A percentile compares a stretch with the other conserved stretches of the same genome.
These are phyloP conservation scores for Oithona nana DNA, from an alignment of 2,888 invertebrate genomes.

Conservation along the genomic window DNA sequence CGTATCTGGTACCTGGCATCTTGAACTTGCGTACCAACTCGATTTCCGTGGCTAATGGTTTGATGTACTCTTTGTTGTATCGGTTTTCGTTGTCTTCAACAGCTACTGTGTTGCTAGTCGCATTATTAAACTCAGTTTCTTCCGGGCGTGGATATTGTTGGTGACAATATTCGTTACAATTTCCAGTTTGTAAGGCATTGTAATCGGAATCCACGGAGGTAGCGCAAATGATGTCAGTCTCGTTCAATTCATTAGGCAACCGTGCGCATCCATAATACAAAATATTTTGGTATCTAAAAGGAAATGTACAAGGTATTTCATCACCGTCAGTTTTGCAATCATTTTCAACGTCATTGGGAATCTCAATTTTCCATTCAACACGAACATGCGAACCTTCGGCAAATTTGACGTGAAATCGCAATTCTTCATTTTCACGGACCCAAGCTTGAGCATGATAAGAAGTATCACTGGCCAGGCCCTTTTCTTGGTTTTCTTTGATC, in stretches of 20 bases:
- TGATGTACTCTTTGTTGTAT: not conserved
- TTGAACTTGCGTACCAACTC: not conserved
- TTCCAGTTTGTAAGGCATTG: not conserved
- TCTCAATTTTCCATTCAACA: not conserved
- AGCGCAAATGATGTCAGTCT: not conserved
- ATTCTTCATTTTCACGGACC: not conserved
- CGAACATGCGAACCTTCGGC: not conserved
- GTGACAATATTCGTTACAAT: not conserved
- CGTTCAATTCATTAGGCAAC: too few relatives aligned
- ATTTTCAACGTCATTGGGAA: not conserved
- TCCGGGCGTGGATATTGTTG: slow-evolving; percentile 1
- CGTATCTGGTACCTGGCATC: not conserved
- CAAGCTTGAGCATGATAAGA: not conserved
- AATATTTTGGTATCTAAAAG: not conserved
- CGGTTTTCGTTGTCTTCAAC: not conserved
- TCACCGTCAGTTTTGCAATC: not conserved
- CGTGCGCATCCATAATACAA: slow-evolving; percentile 12
- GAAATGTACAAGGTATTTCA: not conserved
- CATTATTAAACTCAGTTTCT: not conserved
- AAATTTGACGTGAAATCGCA: not conserved
- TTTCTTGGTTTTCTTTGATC: not conserved
- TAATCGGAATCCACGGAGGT: not conserved
- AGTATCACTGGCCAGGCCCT: not conserved
- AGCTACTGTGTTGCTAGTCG: not conserved
- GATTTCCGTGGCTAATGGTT: not conserved